These are phyloP conservation scores for Aleadryas rufinucha DNA, from an alignment of 2,113 vertebrate species.

Conservation along the genomic window DNA sequence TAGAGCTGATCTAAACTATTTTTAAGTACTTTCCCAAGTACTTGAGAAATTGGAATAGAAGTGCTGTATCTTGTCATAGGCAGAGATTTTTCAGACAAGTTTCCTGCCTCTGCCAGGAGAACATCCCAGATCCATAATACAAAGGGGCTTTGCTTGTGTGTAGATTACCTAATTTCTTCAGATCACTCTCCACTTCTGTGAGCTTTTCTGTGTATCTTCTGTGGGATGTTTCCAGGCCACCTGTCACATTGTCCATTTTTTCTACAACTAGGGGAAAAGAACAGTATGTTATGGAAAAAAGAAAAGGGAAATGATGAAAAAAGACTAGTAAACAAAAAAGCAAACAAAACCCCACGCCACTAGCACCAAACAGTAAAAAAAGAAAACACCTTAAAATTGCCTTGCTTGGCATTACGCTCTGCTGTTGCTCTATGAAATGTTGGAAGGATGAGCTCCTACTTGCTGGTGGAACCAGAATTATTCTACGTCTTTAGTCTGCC, in stretches of 20 bases:
- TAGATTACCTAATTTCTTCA: slow-evolving; percentile 90
- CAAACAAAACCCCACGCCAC: background rate
- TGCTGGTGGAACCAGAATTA: background rate
- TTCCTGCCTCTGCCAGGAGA: background rate
- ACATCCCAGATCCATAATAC: background rate
- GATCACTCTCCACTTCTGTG: slow-evolving; percentile 83
- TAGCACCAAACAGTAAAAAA: background rate
- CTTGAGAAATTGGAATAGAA: background rate
- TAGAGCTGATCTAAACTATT: background rate
- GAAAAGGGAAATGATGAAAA: background rate
- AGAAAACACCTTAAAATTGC: background rate
- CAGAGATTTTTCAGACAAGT: background rate
- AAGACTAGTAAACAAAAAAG: background rate
- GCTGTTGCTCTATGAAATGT: background rate
- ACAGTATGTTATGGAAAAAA: slow-evolving; percentile 19
- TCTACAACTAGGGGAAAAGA: slow-evolving; percentile 86
- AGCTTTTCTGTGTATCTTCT: slow-evolving; percentile 88
- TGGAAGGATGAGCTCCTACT: background rate
- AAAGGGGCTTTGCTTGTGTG: background rate
- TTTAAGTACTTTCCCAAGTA: background rate
- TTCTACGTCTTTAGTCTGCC: background rate
- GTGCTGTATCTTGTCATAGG: background rate
- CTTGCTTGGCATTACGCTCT: background rate
- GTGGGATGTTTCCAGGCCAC: slow-evolving; percentile 83
- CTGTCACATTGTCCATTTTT: slow-evolving; percentile 91